Base-by-base conservation (phyloP, 2,888 invertebrate genomes). In the Yponomeuta evonymella region DNA sequence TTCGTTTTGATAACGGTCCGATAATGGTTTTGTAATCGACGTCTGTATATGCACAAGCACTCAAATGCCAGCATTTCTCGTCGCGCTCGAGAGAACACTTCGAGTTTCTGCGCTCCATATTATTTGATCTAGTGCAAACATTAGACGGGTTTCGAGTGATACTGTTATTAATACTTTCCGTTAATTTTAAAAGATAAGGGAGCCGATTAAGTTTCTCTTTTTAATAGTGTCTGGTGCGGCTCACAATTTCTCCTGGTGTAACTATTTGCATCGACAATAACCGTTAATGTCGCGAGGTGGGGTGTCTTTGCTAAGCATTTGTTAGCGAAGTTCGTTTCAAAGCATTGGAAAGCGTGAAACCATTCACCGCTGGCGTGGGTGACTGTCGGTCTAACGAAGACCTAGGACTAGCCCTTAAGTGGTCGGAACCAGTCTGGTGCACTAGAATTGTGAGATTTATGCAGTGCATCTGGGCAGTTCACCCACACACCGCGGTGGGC, bases 311-410 rank as follows among this genome's bases (percentile, higher is more conserved):
- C 30, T 65, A 33, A 33, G 30, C 65, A 65, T 65, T 65, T 65
- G 65, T 65, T 65, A 58, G 65, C 9, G 29, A 33, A 33, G 29
- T 33, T 4, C 77, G 75, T 81, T 82, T 79, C 79, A 78, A 78
- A 79, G 79, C 78, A 81, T 81, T 84, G 78, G 83, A 84, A 83
- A 86, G 83, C 78, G 75, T 76, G 81, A 80, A 81, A 79, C 73
- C 73, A 75, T 77, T 79, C 79, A 78, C 75, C 77, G 77, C 79
- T 81, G 80, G 75, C 77, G 83, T 82, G 81, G 85, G 83, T 70
- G 72, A 70, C 67, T 70, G 70, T 70, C 70, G 69, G 64, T 67
- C 15, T 70, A 67, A 70, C 78, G 81, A 73, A 73, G 79, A 78
- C 79, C 78, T 80, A 67, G 67, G 67, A 67, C 48, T 36, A 43